Evolutionary conservation across 2,797 vertebrate genomes (phyloP), one percentile per base, ranked within the genome.

Genomic region (Betta splendens): DNA sequence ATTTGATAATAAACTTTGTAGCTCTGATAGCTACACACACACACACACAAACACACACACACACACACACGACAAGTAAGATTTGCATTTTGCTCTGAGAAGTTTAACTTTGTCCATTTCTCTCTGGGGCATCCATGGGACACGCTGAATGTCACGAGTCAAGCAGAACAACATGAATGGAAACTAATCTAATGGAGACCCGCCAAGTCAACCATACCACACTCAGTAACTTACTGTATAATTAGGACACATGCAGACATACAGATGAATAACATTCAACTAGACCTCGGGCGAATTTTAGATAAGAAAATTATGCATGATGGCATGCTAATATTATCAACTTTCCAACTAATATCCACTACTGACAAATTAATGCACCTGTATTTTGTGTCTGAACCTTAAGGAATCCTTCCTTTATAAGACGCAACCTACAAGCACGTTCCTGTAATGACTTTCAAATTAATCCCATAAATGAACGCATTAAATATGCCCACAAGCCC

Each of bases 101-200:
- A 9, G 91, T 94, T 93, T 94, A 97, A 93, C 94, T 96, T 92
- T 94, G 95, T 95, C 96, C 94, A 89, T 95, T 94, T 94, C 93
- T 94, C 85, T 83, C 85, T 71, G 54, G 82, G 75, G 70, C 61
- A 63, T 86, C 86, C 89, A 81, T 69, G 70, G 79, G 57, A 64
- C n/a, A 55, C 37, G 38, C 51, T 54, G 49, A 44, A 76, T 76
- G 86, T 80, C 82, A 88, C 74, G 82, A 49, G 66, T 76, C 54
- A 72, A 81, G 32, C 58, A 69, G 81, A 47, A 38, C 6, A 38
- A 77, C 44, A 70, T 23, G 54, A 37, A 73, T 57, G 53, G 57
- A 28, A 23, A 54, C 60, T n/a, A 22, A 16, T 54, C 54, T 33
- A 55, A 29, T 37, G 21, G 50, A 56, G 61, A 56, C 42, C 72